Conservation (phyloP, 2,113 vertebrate genomes). For the Myrmecobius fasciatus region DNA sequence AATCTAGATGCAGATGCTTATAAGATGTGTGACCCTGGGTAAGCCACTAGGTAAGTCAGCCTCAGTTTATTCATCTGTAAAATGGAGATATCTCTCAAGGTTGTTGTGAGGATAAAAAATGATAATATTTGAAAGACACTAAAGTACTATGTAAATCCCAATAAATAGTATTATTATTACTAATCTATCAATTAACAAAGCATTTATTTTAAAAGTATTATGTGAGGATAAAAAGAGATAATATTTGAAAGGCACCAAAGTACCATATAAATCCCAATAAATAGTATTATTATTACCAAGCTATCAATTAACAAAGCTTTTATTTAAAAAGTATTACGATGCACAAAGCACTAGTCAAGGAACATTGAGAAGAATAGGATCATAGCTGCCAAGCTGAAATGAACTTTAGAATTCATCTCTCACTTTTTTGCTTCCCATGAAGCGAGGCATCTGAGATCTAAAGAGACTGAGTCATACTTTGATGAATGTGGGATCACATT, state of each 20-base stretch:
- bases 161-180: no score
- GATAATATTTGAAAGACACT: no score
- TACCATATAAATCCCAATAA: no score
- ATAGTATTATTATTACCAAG: no score
- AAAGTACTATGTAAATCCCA: no score
- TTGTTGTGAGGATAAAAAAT: not conserved
- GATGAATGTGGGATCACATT: not conserved
- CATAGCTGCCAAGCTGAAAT: not conserved
- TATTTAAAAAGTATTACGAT: not conserved
- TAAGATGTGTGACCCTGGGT: not conserved
- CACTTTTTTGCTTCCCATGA: not conserved
- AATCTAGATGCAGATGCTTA: not conserved
- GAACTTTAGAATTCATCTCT: not conserved
- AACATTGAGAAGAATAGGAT: not conserved
- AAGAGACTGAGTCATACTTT: not conserved
- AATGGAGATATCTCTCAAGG: not conserved
- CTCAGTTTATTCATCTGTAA: not conserved
- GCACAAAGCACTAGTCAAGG: not conserved
- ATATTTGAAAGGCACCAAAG: no score
- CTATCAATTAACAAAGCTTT: not conserved
- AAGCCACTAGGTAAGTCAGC: not conserved
- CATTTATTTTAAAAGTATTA: not conserved
- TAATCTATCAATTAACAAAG: no score
- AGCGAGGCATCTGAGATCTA: not conserved
- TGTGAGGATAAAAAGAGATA: not conserved